Conservation (phyloP, 2,113 vertebrate species). For the Gorsachius goisagi region DNA sequence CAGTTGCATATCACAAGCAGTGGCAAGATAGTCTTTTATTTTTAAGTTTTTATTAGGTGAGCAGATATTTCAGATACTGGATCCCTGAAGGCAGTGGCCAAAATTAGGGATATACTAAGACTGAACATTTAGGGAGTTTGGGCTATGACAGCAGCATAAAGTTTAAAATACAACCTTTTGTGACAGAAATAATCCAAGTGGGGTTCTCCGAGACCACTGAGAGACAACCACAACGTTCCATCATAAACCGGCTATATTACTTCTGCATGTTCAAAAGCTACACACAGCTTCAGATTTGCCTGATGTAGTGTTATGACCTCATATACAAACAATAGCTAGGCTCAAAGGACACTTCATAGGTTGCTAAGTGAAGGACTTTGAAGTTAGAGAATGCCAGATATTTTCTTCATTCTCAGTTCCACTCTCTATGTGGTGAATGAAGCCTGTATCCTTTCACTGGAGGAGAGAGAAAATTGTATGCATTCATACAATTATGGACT, state of each 20-base stretch:
- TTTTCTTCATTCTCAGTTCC: background rate
- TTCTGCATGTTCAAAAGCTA: background rate
- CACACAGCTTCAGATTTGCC: background rate
- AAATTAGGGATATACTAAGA: background rate
- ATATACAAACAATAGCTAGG: background rate
- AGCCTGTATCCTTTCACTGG: background rate
- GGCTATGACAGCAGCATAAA: background rate
- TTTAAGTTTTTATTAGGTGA: background rate
- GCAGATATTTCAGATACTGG: background rate
- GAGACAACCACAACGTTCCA: background rate
- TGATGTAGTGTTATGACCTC: background rate
- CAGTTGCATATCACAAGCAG: background rate
- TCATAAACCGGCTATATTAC: background rate
- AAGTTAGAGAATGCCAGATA: conserved; percentile 12
- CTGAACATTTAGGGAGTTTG: background rate
- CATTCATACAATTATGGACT: background rate
- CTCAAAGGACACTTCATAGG: background rate
- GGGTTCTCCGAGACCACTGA: background rate
- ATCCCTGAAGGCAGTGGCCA: background rate
- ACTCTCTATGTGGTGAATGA: background rate
- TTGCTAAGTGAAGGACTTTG: conserved; percentile 18
- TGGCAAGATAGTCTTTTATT: background rate
- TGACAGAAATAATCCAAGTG: background rate
- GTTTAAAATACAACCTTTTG: background rate
- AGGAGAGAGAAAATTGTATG: background rate